Base-by-base conservation (phyloP, 2,888 invertebrate genomes). In the Hydropsyche betteni region DNA sequence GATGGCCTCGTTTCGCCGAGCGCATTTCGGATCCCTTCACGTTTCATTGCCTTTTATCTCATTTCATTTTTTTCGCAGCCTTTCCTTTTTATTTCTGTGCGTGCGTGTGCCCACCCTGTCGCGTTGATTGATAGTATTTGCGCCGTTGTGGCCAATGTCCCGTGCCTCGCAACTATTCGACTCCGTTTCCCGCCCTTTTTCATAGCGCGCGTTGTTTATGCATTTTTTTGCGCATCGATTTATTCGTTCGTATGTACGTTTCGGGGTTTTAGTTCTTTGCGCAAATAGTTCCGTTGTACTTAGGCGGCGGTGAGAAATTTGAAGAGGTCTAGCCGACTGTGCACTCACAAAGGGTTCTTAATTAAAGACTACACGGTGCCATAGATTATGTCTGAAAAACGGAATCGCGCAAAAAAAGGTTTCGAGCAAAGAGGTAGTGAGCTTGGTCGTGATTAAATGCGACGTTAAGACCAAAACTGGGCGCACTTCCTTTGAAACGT, bases 41-140 rank as follows among this genome's bases (percentile, higher is more conserved):
- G 72, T 68, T 75, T 68, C 75, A 69, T 76, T 76, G 74, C 76
- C 64, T 76, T 76, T 76, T 74, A 74, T 74, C 64, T 75, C 68
- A 72, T 72, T 75, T 71, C 68, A 61, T 72, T 75, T 68, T 72
- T 68, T 44, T 58, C 44, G 14, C 69, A 16, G 69, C 44, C 6
- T 44, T 44, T 44, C 3, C 10, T 44, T 44, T 44, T 44, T 10
- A 44, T 10, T 44, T 44, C 44, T 44, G 44, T 44, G 44, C 44
- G 44, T 44, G 44, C 44, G 44, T 44, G 44, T 44, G 24, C 24
- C 24, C 24, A 24, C 24, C 24, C 24, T 24, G 44, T 44, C 44
- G 44, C 44, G 44, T 44, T 44, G 44, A 44, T 44, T 44, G 44
- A 44, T 44, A 44, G 44, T 44, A 44, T 44, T 44, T 44, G 44